Conservation (phyloP, 1,140 invertebrate genomes). For the Lepidurus apus region DNA sequence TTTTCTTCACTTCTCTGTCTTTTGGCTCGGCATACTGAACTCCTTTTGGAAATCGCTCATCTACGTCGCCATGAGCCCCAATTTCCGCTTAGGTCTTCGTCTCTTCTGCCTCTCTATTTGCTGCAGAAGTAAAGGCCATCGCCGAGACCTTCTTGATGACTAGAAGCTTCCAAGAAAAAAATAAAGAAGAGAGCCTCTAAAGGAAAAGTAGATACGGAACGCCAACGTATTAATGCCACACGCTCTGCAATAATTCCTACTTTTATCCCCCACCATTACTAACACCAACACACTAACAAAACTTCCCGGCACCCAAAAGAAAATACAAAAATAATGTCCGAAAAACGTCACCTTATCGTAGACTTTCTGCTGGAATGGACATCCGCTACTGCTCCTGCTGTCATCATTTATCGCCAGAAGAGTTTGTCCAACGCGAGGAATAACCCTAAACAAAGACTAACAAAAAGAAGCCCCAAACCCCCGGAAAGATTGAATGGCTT, state of each 20-base stretch:
- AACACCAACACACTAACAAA: neutral
- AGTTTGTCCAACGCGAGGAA: neutral
- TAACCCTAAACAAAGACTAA: neutral
- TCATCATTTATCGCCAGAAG: neutral
- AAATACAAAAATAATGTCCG: neutral
- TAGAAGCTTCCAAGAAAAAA: neutral
- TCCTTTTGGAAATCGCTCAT: conserved; percentile 92
- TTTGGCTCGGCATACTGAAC: conserved; percentile 90
- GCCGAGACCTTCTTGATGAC: conserved; percentile 24
- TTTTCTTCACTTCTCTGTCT: conserved; percentile 81
- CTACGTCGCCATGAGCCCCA: conserved; percentile 76
- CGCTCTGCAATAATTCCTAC: conserved; percentile 12
- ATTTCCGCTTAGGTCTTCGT: conserved; percentile 78
- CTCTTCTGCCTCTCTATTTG: conserved; percentile 84
- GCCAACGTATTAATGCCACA: conserved; percentile 17
- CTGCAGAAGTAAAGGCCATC: conserved; percentile 68
- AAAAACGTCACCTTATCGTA: neutral
- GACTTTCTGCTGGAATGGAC: conserved; percentile 18
- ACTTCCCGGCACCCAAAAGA: neutral
- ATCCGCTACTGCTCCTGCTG: neutral
- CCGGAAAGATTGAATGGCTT: neutral
- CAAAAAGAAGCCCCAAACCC: neutral
- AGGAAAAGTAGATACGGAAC: neutral
- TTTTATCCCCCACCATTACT: conserved; percentile 12
- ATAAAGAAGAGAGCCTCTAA: neutral